Evolutionary conservation across 1,140 invertebrate genomes (phyloP).

Genomic region (Pararge aegeria): DNA sequence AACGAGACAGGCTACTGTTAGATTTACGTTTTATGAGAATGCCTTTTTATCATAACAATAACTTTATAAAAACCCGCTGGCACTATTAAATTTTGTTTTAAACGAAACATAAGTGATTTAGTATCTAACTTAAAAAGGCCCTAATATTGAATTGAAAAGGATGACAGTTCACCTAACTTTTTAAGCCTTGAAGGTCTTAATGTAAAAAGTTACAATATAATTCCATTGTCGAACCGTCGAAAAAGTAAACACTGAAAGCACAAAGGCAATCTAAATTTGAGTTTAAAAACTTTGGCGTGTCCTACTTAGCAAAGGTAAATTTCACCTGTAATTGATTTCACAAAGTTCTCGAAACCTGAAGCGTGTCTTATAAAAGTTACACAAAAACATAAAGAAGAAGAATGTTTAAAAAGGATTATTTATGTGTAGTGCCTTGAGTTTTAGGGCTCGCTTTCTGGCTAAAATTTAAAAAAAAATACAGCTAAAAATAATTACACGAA

Average conservation of each 20-base stretch:
- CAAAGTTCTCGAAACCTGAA: not conserved
- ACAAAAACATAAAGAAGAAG: too few species aligned
- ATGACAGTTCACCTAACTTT: constrained; percentile 48
- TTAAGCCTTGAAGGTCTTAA: constrained; percentile 62
- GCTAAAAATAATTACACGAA: too few species aligned
- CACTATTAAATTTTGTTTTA: not conserved
- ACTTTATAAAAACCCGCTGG: too few species aligned
- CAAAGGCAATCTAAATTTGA: constrained; percentile 10
- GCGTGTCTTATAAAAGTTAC: not conserved
- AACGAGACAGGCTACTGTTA: too few species aligned
- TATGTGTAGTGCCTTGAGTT: too few species aligned
- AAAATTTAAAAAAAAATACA: too few species aligned
- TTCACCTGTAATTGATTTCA: constrained; percentile 5
- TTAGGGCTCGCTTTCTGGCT: too few species aligned
- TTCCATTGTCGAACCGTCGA: constrained; percentile 46
- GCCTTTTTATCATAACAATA: too few species aligned
- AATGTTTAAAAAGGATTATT: too few species aligned
- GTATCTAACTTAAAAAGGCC: constrained; percentile 13
- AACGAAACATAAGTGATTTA: constrained; percentile 10
- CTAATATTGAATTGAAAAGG: constrained; percentile 21
- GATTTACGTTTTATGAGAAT: too few species aligned
- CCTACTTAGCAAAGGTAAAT: not conserved
- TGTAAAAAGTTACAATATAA: constrained; percentile 68
- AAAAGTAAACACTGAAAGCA: constrained; percentile 5
- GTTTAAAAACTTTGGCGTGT: not conserved